Evolutionary conservation across 2,888 invertebrate genomes (phyloP).

Genomic region (Ornithoptera alexandrae): DNA sequence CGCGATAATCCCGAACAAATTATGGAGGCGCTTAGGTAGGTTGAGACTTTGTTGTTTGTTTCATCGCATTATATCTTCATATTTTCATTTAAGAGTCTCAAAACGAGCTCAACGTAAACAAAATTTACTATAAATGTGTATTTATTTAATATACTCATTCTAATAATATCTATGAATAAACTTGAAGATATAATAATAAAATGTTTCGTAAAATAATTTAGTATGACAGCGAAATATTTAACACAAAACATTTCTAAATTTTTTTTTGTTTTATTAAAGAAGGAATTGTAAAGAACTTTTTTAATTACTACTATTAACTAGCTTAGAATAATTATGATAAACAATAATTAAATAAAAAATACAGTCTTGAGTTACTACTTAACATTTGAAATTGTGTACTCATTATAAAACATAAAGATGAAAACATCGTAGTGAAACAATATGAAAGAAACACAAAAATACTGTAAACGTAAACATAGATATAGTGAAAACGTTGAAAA

Average conservation of each 20-base stretch:
- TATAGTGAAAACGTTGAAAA: conserved; percentile 60
- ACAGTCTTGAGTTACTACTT: background rate
- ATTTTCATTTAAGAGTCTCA: background rate
- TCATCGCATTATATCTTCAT: conserved; percentile 46
- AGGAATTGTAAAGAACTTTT: too few relatives aligned
- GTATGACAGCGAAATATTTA: too few relatives aligned
- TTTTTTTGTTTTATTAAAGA: too few relatives aligned
- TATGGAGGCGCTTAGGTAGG: conserved; percentile 67
- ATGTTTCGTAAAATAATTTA: too few relatives aligned
- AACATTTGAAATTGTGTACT: background rate
- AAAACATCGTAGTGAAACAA: background rate
- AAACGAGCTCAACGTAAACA: background rate
- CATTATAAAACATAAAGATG: too few relatives aligned
- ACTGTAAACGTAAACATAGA: conserved; percentile 41
- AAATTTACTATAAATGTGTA: background rate
- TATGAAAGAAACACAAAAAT: background rate
- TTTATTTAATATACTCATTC: too few relatives aligned
- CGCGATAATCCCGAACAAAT: conserved; percentile 76
- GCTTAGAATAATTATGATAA: too few relatives aligned
- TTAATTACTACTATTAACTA: too few relatives aligned
- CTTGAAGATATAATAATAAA: too few relatives aligned
- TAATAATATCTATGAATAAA: too few relatives aligned
- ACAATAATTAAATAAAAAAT: background rate
- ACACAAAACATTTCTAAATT: too few relatives aligned
- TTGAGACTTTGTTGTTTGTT: conserved; percentile 62